Evolutionary conservation across 2,888 invertebrate species (phyloP), one percentile per base, ranked within the genome.

Genomic region (Ischnura elegans): DNA sequence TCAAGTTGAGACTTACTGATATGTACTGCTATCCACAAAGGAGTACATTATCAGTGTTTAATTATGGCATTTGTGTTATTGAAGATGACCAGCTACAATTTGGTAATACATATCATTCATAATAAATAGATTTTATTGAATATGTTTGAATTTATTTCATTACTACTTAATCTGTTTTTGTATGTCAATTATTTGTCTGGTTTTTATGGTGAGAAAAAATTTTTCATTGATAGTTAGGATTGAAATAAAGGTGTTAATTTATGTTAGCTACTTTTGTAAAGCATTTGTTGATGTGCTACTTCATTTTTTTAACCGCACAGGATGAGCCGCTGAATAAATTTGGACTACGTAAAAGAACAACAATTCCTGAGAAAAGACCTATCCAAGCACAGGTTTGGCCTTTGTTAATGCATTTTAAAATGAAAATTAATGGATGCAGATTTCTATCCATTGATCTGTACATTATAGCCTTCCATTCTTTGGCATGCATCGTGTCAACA

Each of bases 251-350:
- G 10, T 21, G 76, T 76, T 36, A n/a, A 76, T 76, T 1, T 16
- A 36, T 76, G 13, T 1, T 76, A 76, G 0, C 36, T 61, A 61
- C 5, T 61, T 21, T n/a, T 76, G 29, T 10, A 29, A 10, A 76
- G 36, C 36, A n/a, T 76, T 5, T 76, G 5, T n/a, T 76, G 10
- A 76, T 10, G 0, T 76, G 2, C 8, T n/a, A 90, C 51, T 90
- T 90, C 61, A 25, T 90, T 90, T 61, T 61, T 55, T 90, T 25
- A 87, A 87, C 21, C 19, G n/a, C 25, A 43, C 61, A 90, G 90
- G 90, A 90, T 90, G 90, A 90, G 43, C 90, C 90, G 43, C 25
- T 90, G 55, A 76, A 36, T 76, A 90, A 90, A 90, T 25, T 90
- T 42, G 55, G 55, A 90, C 90, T 90, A 29, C 90, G 90, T 90